A percentile compares a stretch with the other conserved stretches of the same genome.
These are phyloP conservation scores for Megaustenia siamemsis DNA, from an alignment of 2,888 invertebrate species.

Conservation along the genomic window DNA sequence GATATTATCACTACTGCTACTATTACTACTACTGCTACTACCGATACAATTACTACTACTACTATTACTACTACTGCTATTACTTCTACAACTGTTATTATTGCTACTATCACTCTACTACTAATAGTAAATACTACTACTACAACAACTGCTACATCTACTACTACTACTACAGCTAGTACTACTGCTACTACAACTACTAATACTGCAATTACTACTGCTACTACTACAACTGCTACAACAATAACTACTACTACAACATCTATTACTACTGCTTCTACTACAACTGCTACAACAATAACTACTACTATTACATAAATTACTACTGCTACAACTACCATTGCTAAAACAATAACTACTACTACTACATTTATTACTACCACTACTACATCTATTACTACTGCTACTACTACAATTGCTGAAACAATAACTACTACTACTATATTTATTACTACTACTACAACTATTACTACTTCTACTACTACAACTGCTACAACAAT, in stretches of 20 bases:
- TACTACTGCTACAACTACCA: slow-evolving; percentile 31
- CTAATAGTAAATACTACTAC: slow-evolving; percentile 41
- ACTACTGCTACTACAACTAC: slow-evolving; percentile 31
- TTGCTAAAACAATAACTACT: not conserved
- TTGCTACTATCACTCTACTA: slow-evolving; percentile 34
- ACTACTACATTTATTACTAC: not conserved
- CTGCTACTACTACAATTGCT: slow-evolving; percentile 21
- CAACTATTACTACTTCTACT: slow-evolving; percentile 9
- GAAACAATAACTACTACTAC: slow-evolving; percentile 17
- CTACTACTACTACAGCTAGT: slow-evolving; percentile 30
- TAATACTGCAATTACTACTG: slow-evolving; percentile 14
- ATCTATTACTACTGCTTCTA: not conserved
- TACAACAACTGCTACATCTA: slow-evolving; percentile 29
- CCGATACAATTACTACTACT: not conserved
- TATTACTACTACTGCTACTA: slow-evolving; percentile 1
- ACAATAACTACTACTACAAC: not conserved
- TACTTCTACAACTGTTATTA: slow-evolving; percentile 19
- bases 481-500: not conserved
- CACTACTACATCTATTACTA: not conserved
- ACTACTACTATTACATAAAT: not conserved
- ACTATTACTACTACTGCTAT: slow-evolving; percentile 11
- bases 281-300: not conserved
- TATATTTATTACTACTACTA: slow-evolving; percentile 28
- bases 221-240: not conserved
- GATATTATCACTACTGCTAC: not conserved